Conservation (phyloP, 2,797 vertebrate species). For the Cryptoblepharus egeriae region DNA sequence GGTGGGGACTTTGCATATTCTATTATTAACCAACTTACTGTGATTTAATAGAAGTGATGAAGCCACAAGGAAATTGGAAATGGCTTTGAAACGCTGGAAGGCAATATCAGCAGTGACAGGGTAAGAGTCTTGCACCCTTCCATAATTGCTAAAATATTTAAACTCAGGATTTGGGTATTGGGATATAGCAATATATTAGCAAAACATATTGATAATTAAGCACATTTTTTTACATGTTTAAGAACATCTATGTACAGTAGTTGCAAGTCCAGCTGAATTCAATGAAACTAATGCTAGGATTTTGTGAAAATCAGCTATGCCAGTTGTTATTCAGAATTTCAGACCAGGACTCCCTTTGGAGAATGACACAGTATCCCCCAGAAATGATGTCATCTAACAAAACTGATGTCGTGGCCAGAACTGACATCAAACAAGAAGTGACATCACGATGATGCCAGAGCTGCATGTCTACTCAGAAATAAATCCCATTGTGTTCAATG, state of each 20-base stretch:
- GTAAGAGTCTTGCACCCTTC: background rate
- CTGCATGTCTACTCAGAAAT: no score
- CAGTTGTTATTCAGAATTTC: no score
- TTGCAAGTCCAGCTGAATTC: background rate
- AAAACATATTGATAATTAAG: background rate
- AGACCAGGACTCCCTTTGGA: no score
- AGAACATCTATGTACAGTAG: background rate
- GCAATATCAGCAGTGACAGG: background rate
- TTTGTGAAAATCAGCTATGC: no score
- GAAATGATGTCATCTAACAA: no score
- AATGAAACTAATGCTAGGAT: background rate
- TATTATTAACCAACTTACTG: slow-evolving; percentile 51
- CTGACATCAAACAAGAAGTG: no score
- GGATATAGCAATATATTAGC: background rate
- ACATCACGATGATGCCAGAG: no score
- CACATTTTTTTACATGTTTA: no score
- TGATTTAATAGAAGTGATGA: slow-evolving; percentile 54
- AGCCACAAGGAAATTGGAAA: slow-evolving; percentile 27
- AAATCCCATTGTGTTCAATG: no score
- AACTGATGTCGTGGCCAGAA: no score
- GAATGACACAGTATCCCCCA: no score
- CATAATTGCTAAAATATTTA: background rate
- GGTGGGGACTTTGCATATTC: slow-evolving; percentile 50
- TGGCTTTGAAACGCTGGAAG: background rate
- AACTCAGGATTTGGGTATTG: background rate